Evolutionary conservation across 2,888 invertebrate species (phyloP), one percentile per base, ranked within the genome.

Genomic region (Caenorhabditis becei): DNA sequence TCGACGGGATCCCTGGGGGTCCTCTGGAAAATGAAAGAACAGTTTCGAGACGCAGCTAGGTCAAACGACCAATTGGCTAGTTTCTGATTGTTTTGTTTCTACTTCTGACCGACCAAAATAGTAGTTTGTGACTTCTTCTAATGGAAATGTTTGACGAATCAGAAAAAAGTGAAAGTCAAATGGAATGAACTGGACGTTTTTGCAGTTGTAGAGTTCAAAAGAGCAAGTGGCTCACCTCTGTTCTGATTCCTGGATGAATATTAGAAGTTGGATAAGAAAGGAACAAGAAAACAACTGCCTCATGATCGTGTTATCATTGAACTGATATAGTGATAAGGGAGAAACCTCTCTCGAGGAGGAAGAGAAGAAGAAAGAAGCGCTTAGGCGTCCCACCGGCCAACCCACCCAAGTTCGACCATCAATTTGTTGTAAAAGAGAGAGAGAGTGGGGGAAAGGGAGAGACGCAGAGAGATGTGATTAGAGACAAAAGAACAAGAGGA

Each of bases 1-100:
- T 53, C 4, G 70, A 26, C 41, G 58, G 58, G 14, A 77, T 59
- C 3, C 77, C 77, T 0, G 77, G 77, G n/a, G 77, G 77, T 8
- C 77, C 77, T 77, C 77, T 77, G 65, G 23, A 67, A 51, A n/a
- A n/a, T n/a, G n/a, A n/a, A n/a, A n/a, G n/a, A n/a, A n/a, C 32
- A 18, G 18, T n/a, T n/a, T n/a, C n/a, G n/a, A n/a, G n/a, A n/a
- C n/a, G n/a, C n/a, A n/a, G n/a, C n/a, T n/a, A n/a, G n/a, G n/a
- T n/a, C n/a, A n/a, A n/a, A n/a, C n/a, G n/a, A n/a, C n/a, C n/a
- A n/a, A n/a, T n/a, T n/a, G n/a, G n/a, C n/a, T 32, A 7, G 5
- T 32, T 32, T 32, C 32, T 7, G 32, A 7, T 32, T 32, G 32
- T 32, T 32, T 32, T 32, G 32, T 7, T 32, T 32, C 32, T 32